phyloP scores from a whole-genome alignment of 2,888 invertebrate genomes.

The Idaea biselata region DNA sequence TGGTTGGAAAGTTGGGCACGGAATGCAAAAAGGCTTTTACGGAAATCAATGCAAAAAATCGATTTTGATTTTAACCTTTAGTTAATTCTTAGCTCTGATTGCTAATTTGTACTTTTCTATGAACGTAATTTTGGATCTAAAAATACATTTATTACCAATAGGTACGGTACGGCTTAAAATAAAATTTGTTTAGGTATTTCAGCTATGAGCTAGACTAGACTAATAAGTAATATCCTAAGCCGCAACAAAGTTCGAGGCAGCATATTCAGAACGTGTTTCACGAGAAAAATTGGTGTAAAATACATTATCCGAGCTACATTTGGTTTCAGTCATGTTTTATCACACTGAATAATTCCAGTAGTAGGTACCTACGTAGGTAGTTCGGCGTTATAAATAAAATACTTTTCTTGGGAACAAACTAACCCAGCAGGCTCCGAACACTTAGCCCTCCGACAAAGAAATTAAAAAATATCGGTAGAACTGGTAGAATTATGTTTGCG shows the following conservation, averaged over 20 bases:
- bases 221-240: not conserved
- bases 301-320: not conserved
- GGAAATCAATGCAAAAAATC: not conserved
- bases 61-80: not conserved
- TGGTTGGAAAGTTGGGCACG: slow-evolving; percentile 7
- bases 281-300: not conserved
- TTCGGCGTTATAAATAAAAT: too few relatives aligned
- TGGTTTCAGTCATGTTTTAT: not conserved
- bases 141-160: too few relatives aligned
- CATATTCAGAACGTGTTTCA: not conserved
- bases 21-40: not conserved
- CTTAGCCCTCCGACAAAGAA: too few relatives aligned
- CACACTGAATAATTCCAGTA: too few relatives aligned
- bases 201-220: not conserved
- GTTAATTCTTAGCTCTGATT: not conserved
- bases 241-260: not conserved
- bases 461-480: too few relatives aligned
- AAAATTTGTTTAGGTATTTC: not conserved
- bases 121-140: too few relatives aligned
- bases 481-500: too few relatives aligned
- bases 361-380: too few relatives aligned
- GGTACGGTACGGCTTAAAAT: not conserved
- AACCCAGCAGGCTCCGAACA: too few relatives aligned
- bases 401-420: too few relatives aligned
- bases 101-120: too few relatives aligned